Evolutionary conservation across 2,113 vertebrate genomes (phyloP).

Genomic region (Esox niger): DNA sequence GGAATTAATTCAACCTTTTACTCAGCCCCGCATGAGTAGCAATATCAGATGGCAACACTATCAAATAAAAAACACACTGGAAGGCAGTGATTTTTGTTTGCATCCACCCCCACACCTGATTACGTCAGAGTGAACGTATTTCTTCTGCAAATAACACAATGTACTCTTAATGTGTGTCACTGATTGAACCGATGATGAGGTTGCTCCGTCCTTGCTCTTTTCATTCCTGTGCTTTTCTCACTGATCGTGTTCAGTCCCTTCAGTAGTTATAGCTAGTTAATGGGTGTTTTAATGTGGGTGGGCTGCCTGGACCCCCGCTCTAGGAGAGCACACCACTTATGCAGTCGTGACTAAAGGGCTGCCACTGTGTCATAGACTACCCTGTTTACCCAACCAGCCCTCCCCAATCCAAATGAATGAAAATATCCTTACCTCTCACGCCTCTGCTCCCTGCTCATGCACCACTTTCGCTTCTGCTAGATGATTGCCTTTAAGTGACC

Average conservation of each 20-base stretch:
- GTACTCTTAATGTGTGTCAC: slow-evolving; percentile 60
- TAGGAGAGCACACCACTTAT: slow-evolving; percentile 19
- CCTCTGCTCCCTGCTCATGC: neutral
- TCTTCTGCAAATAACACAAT: slow-evolving; percentile 62
- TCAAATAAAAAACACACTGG: neutral
- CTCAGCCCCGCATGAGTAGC: neutral
- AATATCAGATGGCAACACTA: too few species aligned
- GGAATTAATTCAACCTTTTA: neutral
- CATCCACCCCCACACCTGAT: slow-evolving; percentile 30
- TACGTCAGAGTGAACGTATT: slow-evolving; percentile 52
- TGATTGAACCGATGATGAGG: slow-evolving; percentile 57
- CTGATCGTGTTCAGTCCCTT: slow-evolving; percentile 47
- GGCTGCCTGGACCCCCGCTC: slow-evolving; percentile 23
- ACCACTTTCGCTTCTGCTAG: neutral
- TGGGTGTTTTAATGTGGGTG: slow-evolving; percentile 49
- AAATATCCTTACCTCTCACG: slow-evolving; percentile 15
- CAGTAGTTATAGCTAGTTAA: slow-evolving; percentile 52
- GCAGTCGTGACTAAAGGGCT: slow-evolving; percentile 57
- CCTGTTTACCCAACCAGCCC: slow-evolving; percentile 4
- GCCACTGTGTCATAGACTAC: slow-evolving; percentile 29
- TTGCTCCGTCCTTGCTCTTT: slow-evolving; percentile 22
- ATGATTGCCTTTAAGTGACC: neutral
- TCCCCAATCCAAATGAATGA: neutral
- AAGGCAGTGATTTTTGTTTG: neutral
- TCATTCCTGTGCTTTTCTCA: slow-evolving; percentile 26